A percentile compares a stretch with the other conserved stretches of the same genome.
These are phyloP conservation scores for Euplexia lucipara DNA, from an alignment of 2,888 invertebrate species.

Conservation along the genomic window DNA sequence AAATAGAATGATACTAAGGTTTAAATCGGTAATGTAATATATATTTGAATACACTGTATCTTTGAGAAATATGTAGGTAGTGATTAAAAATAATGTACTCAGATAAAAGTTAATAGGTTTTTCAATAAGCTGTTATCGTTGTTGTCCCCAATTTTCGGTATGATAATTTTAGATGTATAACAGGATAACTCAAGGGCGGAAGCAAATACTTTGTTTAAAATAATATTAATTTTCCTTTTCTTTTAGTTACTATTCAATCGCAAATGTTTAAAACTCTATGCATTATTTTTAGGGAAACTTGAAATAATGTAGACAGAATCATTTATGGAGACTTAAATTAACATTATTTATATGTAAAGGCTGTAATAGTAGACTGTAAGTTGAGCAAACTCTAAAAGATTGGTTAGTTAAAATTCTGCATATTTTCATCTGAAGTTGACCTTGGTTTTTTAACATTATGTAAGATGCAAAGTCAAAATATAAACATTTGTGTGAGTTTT, in stretches of 20 bases:
- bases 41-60: conserved; percentile 9
- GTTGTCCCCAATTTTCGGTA: conserved; percentile 13
- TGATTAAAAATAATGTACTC: conserved; percentile 30
- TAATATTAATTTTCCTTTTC: conserved; percentile 1
- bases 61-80: conserved; percentile 19
- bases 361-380: too few species aligned
- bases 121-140: conserved; percentile 35
- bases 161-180: conserved; percentile 5
- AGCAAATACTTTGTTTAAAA: conserved; percentile 6
- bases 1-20: background rate
- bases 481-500: too few species aligned
- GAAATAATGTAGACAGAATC: conserved; percentile 8
- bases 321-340: background rate
- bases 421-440: conserved; percentile 5
- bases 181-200: conserved; percentile 16
- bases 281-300: background rate
- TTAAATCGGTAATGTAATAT: conserved; percentile 6
- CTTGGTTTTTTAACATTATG: background rate
- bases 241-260: background rate
- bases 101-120: conserved; percentile 42
- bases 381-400: background rate
- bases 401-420: background rate
- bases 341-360: background rate
- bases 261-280: background rate
- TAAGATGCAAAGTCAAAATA: background rate